These are phyloP conservation scores for Meleagris gallopavo DNA, from an alignment of 2,113 vertebrate species.

Conservation along the genomic window DNA sequence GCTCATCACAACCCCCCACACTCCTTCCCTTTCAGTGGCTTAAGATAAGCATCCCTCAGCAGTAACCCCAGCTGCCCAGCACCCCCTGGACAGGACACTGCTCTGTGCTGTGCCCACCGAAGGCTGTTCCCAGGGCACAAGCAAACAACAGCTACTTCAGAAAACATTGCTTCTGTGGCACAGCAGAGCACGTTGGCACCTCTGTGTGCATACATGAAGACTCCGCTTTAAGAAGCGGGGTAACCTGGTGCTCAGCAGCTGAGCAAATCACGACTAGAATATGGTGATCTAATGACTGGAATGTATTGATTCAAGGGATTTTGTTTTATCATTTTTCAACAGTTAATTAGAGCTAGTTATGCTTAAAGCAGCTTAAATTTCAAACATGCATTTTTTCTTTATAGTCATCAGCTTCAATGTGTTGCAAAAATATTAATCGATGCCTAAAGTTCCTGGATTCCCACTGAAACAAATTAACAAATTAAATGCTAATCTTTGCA, in stretches of 20 bases:
- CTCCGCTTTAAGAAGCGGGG: background rate
- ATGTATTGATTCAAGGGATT: background rate
- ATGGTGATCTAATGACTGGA: background rate
- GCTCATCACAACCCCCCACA: background rate
- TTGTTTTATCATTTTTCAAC: background rate
- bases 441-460: background rate
- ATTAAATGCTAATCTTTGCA: background rate
- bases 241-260: background rate
- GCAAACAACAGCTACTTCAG: background rate
- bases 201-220: background rate
- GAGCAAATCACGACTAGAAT: background rate
- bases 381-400: background rate
- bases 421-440: background rate
- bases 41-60: background rate
- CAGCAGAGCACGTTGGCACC: background rate
- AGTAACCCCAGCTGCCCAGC: background rate
- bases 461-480: background rate
- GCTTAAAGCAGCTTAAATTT: background rate
- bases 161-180: background rate
- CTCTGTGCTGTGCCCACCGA: fast-evolving
- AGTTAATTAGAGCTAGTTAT: background rate
- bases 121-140: background rate
- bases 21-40: background rate
- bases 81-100: fast-evolving
- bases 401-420: background rate